Evolutionary conservation across 2,888 invertebrate species (phyloP).

Genomic region (Megamerina dolium): DNA sequence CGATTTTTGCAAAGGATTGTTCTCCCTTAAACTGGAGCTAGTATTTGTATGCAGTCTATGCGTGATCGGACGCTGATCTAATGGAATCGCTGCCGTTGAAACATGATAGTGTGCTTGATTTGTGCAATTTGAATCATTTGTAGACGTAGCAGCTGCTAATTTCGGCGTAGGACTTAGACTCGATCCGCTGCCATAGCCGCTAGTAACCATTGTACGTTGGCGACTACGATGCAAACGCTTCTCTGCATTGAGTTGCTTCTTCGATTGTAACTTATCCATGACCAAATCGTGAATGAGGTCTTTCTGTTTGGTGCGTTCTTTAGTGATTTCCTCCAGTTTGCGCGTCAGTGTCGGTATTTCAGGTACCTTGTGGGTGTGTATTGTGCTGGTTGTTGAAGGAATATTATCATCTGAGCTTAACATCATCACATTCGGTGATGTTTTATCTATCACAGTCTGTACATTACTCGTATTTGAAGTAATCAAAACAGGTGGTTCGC

Average conservation of each 20-base stretch:
- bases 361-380: conserved; percentile 38
- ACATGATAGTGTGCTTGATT: conserved; percentile 45
- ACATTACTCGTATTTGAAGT: conserved; percentile 23
- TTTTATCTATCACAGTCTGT: conserved; percentile 43
- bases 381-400: conserved; percentile 5
- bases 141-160: conserved; percentile 36
- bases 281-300: conserved; percentile 77
- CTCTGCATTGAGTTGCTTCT: conserved; percentile 59
- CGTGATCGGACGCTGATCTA: not conserved
- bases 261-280: conserved; percentile 68
- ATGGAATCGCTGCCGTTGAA: conserved; percentile 27
- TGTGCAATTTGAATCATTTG: conserved; percentile 39
- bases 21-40: conserved; percentile 23
- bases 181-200: conserved; percentile 37
- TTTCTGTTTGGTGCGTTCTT: conserved; percentile 76
- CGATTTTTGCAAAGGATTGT: conserved; percentile 27
- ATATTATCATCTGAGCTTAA: not conserved
- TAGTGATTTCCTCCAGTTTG: conserved; percentile 69
- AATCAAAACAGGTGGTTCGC: conserved; percentile 35
- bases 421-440: conserved; percentile 7
- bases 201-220: conserved; percentile 48
- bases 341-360: conserved; percentile 56
- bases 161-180: conserved; percentile 46
- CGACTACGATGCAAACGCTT: conserved; percentile 58
- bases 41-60: not conserved